Evolutionary conservation across 2,888 invertebrate genomes (phyloP), one percentile per base, ranked within the genome.

Genomic region (Drosophila anomelani): DNA sequence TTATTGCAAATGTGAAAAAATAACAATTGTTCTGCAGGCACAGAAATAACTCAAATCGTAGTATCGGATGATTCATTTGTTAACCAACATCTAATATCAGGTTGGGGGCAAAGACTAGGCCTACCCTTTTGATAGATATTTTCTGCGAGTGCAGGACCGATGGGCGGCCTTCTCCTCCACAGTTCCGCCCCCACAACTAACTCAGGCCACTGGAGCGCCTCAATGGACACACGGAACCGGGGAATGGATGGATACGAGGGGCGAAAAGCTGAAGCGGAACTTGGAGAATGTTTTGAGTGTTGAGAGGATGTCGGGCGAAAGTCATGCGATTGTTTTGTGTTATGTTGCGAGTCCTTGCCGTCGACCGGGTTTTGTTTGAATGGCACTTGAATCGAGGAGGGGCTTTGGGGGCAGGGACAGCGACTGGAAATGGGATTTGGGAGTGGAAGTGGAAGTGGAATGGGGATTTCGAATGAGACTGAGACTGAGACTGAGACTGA

Each of bases 261-360:
- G 29, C 5, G 44, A 26, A 47, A 55, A 36, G 46, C 66, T 26
- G 66, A 4, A 26, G 41, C 57, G 66, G 49, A 58, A 57, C 68
- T 66, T 57, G 49, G 56, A 72, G 71, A 70, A 72, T 72, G 71
- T 69, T 71, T 71, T 71, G 56, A 67, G 69, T 74, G 79, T 81
- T 60, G 76, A 79, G 81, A 70, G 84, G 84, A 80, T 82, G 84
- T 84, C 80, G 74, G 81, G 79, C 81, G 75, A 78, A 78, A 84
- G 81, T 82, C 74, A 68, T 68, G 68, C 68, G 74, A 74, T 74
- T 75, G 74, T 75, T 68, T 75, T 85, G 79, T 77, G 66, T 44
- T 39, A 44, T 51, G 70, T 56, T 70, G 70, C 47, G 71, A 51
- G 72, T 72, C 57, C 58, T 54, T 71, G 64, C 53, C 44, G 70